phyloP scores from a whole-genome alignment of 2,888 invertebrate species.

The Lasioglossum figueresi region DNA sequence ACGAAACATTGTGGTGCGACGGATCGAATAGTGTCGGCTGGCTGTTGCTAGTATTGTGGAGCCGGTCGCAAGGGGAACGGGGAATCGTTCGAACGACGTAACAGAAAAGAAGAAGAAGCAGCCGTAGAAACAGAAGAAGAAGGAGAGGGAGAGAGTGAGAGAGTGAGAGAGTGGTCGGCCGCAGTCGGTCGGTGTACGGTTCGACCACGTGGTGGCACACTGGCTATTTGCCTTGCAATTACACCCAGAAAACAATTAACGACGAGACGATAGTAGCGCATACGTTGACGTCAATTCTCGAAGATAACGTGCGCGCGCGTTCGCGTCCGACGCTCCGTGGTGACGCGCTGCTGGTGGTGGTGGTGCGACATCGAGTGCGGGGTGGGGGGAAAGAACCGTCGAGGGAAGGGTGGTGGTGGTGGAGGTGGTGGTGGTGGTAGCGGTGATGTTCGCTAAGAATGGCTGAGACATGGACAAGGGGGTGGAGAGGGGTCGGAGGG shows the following conservation, averaged over 20 bases:
- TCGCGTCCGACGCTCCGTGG: slow-evolving; percentile 39
- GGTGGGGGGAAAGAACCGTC: slow-evolving; percentile 5
- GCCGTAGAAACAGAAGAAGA: not conserved
- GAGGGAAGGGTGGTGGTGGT: slow-evolving; percentile 2
- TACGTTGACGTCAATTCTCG: slow-evolving; percentile 81
- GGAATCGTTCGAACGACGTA: slow-evolving; percentile 6
- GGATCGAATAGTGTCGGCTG: slow-evolving; percentile 32
- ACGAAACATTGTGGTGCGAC: not conserved
- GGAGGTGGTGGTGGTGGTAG: slow-evolving; percentile 38
- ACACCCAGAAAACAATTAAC: slow-evolving; percentile 75
- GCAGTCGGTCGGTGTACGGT: slow-evolving; percentile 8
- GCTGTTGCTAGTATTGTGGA: not conserved
- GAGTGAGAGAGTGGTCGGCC: not conserved
- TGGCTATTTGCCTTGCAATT: slow-evolving; percentile 74
- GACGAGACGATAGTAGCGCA: slow-evolving; percentile 66
- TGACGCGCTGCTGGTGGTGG: not conserved
- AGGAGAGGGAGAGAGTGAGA: not conserved
- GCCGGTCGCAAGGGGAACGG: not conserved
- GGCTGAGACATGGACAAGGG: slow-evolving; percentile 51
- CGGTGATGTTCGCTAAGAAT: slow-evolving; percentile 60
- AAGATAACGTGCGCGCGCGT: slow-evolving; percentile 76
- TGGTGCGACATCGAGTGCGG: not conserved
- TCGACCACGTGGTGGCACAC: slow-evolving; percentile 60
- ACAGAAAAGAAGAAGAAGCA: not conserved
- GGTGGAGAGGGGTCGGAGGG: slow-evolving; percentile 32